These are phyloP conservation scores for Scomber scombrus DNA, from an alignment of 2,113 vertebrate genomes.

Conservation along the genomic window DNA sequence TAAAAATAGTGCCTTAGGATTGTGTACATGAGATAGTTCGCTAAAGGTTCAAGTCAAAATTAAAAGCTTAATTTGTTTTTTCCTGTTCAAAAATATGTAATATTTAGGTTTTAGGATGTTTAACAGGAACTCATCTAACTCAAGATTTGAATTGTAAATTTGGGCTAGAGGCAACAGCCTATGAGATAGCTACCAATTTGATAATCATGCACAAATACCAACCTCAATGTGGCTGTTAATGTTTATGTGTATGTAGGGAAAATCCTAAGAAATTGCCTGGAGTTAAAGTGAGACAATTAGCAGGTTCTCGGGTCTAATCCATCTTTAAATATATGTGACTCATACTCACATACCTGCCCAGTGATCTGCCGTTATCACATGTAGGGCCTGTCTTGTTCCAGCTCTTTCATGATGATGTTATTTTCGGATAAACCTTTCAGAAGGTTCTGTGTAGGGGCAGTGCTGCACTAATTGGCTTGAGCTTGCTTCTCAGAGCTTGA, in stretches of 20 bases:
- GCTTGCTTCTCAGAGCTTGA: constrained; percentile 23
- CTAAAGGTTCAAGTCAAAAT: neutral
- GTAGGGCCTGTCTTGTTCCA: neutral
- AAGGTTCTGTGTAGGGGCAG: neutral
- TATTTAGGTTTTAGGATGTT: neutral
- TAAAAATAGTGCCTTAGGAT: neutral
- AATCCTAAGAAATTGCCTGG: neutral
- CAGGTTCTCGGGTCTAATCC: neutral
- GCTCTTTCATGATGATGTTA: constrained; percentile 31
- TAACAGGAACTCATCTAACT: neutral
- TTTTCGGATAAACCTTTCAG: constrained; percentile 46
- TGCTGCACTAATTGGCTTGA: constrained; percentile 19
- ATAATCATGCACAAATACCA: neutral
- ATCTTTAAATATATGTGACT: constrained; percentile 14
- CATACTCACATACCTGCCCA: neutral
- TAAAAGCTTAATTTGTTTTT: neutral
- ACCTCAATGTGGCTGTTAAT: constrained; percentile 1
- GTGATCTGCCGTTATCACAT: constrained; percentile 3
- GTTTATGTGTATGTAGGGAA: neutral
- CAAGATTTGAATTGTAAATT: neutral
- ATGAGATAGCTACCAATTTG: neutral
- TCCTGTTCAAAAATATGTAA: neutral
- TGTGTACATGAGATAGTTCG: neutral
- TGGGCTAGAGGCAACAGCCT: neutral
- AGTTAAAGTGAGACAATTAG: constrained; percentile 11